Conservation (phyloP, 2,113 vertebrate genomes). For the Nannobrachium achirus region DNA sequence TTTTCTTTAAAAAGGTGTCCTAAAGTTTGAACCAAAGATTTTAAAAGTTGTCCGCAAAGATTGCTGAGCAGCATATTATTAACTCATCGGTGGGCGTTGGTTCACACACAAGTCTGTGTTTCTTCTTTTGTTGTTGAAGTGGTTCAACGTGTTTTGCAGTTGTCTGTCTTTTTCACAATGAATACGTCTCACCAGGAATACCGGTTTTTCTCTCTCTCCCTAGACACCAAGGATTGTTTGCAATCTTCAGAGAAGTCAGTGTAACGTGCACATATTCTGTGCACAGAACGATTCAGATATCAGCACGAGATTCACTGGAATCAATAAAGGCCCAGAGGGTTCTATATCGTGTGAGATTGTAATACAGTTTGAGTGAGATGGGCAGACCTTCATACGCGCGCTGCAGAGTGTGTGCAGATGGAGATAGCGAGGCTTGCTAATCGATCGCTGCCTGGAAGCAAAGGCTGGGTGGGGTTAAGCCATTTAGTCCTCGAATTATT, state of each 20-base stretch:
- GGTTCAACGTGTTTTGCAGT: neutral
- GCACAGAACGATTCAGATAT: neutral
- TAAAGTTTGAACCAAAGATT: too few relatives aligned
- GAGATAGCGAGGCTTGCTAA: conserved; percentile 17
- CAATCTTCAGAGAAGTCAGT: neutral
- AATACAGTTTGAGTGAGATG: conserved; percentile 19
- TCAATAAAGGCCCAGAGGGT: conserved; percentile 5
- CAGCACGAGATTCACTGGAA: neutral
- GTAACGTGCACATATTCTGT: neutral
- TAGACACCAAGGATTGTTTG: neutral
- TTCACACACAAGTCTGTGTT: too few relatives aligned
- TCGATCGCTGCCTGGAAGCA: conserved; percentile 33
- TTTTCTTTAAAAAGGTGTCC: too few relatives aligned
- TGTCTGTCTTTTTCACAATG: neutral
- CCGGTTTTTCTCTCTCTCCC: neutral
- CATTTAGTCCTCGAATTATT: too few relatives aligned
- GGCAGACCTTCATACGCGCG: neutral
- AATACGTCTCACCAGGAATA: neutral
- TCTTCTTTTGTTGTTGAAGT: neutral
- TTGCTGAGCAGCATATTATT: too few relatives aligned
- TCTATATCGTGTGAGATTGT: neutral
- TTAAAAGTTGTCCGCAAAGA: too few relatives aligned
- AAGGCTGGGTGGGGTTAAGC: neutral
- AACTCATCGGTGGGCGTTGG: too few relatives aligned
- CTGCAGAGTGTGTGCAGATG: conserved; percentile 4